These are phyloP conservation scores for Megaceryle torquata DNA, from an alignment of 2,113 vertebrate genomes.

Conservation along the genomic window DNA sequence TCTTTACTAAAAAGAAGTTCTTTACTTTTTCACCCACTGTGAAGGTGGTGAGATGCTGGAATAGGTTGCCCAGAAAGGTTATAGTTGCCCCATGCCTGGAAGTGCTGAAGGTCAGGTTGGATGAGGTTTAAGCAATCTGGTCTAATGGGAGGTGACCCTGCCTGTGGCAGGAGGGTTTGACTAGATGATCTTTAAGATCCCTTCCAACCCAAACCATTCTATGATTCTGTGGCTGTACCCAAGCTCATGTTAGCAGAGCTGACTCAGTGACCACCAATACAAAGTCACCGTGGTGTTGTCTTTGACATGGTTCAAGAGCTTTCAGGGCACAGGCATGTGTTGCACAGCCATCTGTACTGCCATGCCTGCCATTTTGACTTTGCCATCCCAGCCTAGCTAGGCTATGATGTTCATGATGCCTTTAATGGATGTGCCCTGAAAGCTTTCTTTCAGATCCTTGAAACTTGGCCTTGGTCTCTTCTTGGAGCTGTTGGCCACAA, in stretches of 20 bases:
- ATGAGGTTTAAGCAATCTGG: neutral
- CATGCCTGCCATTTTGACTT: neutral
- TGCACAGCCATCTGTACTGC: neutral
- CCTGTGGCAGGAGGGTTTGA: neutral
- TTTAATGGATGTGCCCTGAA: neutral
- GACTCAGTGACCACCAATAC: neutral
- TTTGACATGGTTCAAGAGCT: neutral
- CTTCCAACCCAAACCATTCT: neutral
- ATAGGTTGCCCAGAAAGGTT: neutral
- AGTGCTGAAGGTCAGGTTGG: neutral
- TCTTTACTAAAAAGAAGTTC: neutral
- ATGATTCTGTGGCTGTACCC: neutral
- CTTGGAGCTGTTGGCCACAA: neutral
- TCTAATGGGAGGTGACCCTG: neutral
- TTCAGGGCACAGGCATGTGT: rapidly evolving
- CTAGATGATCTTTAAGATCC: neutral
- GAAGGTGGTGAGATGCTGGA: neutral
- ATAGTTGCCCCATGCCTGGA: neutral
- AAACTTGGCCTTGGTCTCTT: neutral
- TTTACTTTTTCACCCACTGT: too few species aligned
- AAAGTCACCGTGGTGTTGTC: rapidly evolving
- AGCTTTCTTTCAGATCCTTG: neutral
- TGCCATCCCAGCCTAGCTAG: too few species aligned
- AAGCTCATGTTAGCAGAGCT: neutral
- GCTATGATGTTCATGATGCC: too few species aligned